Evolutionary conservation across 2,797 vertebrate species (phyloP).

Genomic region (Holocentrus rufus): DNA sequence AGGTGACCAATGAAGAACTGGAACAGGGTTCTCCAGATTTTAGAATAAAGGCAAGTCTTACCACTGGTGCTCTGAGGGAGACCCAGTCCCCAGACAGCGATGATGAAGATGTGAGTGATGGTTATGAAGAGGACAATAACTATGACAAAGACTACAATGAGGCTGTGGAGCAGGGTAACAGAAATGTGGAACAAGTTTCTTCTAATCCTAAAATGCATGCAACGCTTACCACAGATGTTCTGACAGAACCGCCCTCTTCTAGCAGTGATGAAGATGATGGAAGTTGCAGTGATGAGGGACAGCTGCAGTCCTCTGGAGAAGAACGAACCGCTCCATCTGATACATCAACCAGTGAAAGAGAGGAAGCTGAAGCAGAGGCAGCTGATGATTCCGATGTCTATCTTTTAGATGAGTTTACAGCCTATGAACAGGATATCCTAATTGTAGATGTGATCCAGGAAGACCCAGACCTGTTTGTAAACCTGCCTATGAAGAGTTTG

Average conservation of each 20-base stretch:
- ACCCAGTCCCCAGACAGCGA: background rate
- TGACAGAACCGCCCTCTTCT: slow-evolving; percentile 26
- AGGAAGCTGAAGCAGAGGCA: slow-evolving; percentile 16
- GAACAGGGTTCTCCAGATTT: background rate
- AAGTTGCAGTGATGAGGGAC: slow-evolving; percentile 14
- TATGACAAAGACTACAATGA: slow-evolving; percentile 3
- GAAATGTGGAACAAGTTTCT: slow-evolving; percentile 14
- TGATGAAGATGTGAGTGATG: slow-evolving; percentile 8
- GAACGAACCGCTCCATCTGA: background rate
- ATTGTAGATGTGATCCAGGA: slow-evolving; percentile 91
- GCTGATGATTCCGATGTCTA: background rate
- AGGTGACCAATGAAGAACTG: background rate
- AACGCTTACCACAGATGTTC: background rate
- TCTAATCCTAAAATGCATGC: slow-evolving; percentile 8
- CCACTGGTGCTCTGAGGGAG: background rate
- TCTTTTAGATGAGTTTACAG: slow-evolving; percentile 83
- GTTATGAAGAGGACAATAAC: slow-evolving; percentile 14
- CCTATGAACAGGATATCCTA: slow-evolving; percentile 91
- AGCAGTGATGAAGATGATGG: slow-evolving; percentile 39
- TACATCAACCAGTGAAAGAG: slow-evolving; percentile 31
- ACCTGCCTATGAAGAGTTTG: slow-evolving; percentile 55
- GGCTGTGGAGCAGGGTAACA: slow-evolving; percentile 1
- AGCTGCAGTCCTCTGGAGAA: background rate
- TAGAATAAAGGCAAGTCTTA: background rate
- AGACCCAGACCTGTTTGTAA: slow-evolving; percentile 92